Base-by-base conservation (phyloP, 2,113 vertebrate genomes). In the Herpetotheres cachinnans region DNA sequence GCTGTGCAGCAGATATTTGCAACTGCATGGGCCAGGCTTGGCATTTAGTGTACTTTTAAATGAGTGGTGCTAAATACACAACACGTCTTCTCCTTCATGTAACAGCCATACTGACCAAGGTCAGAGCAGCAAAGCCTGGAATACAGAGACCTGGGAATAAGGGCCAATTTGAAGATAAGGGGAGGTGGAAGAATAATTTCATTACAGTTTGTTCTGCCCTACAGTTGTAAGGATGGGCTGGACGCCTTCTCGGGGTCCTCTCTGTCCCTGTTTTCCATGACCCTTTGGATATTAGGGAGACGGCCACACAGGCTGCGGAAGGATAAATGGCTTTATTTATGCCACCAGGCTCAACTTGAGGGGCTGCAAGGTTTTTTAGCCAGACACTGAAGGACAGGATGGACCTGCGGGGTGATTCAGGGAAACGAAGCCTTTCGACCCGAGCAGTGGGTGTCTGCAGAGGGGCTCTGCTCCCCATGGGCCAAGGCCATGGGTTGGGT, bases 381-480 rank as follows among this genome's bases (percentile, higher is more conserved):
- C n/a, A 55, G 58, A 25, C 8, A 10, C 32, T 27, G 25, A 79
- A 30, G 21, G 36, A 29, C 2, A 6, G 27, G 24, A n/a, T 13
- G 42, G 76, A 73, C 4, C 30, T 65, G 24, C 62, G 61, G 74
- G 30, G 70, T 61, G 54, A 46, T 38, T 22, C 62, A 26, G 4
- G 56, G 9, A 22, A 78, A 66, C 16, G 30, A 83, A 83, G 16
- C 7, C 24, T 58, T 66, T 42, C 25, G 66, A 62, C 21, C 32
- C 8, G 1, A 40, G 11, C 22, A 62, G 9, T 0, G 1, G 2
- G 3, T 9, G 20, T 7, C 61, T 67, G 46, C 40, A 58, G 26
- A 77, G 36, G 16, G 25, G 10, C 59, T 79, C 36, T 82, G 59
- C 50, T 58, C 40, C 58, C 11, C 30, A 2, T 2, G 15, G 26